These are phyloP conservation scores for Chaenocephalus aceratus DNA, from an alignment of 2,113 vertebrate genomes.

Conservation along the genomic window DNA sequence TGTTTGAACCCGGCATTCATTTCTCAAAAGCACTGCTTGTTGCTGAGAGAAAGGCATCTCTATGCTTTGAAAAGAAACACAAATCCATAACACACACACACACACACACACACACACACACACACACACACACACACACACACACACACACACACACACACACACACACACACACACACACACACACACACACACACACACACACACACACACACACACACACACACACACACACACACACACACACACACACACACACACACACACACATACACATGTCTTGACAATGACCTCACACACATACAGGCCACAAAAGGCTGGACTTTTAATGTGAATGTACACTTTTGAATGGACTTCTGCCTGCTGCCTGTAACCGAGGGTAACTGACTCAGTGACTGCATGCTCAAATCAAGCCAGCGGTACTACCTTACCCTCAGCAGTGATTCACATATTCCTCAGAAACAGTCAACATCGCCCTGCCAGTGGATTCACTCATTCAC, in stretches of 20 bases:
- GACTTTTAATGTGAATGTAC: conserved; percentile 51
- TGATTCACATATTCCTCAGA: conserved; percentile 53
- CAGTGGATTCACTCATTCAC: conserved; percentile 51
- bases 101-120: too few relatives aligned
- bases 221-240: too few relatives aligned
- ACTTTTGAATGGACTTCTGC: conserved; percentile 59
- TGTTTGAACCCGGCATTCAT: conserved; percentile 32
- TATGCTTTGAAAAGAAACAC: conserved; percentile 40
- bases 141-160: too few relatives aligned
- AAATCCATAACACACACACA: conserved; percentile 34
- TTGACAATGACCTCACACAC: too few relatives aligned
- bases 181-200: too few relatives aligned
- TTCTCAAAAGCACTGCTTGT: conserved; percentile 29
- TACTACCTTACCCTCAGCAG: conserved; percentile 25
- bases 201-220: too few relatives aligned
- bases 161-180: too few relatives aligned
- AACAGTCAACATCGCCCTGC: conserved; percentile 14
- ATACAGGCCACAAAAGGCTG: background rate
- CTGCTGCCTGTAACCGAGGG: conserved; percentile 44
- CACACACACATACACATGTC: too few relatives aligned
- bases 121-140: too few relatives aligned
- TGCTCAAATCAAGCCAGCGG: conserved; percentile 32
- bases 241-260: too few relatives aligned
- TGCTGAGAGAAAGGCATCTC: conserved; percentile 45
- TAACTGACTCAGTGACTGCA: conserved; percentile 64